Base-by-base conservation (phyloP, 2,888 invertebrate species). In the Ferrisia virgata region DNA sequence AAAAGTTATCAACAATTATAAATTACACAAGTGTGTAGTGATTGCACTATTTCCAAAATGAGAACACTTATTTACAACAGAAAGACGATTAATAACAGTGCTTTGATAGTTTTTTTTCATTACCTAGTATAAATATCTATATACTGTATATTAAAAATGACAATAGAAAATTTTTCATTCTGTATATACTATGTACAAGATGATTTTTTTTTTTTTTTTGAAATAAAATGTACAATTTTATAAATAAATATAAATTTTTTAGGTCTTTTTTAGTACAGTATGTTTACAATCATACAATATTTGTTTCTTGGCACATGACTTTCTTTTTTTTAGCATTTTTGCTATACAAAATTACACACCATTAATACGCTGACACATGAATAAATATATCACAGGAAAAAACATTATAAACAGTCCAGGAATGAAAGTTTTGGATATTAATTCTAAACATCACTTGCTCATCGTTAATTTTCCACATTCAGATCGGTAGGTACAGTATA, bases 301-400 rank as follows among this genome's bases (percentile, higher is more conserved):
- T 76, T 76, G 72, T 36, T 76, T 76, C 72, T 76, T 76, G 72
- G 72, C 72, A 76, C 72, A 76, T 76, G 36, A 53, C 53, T 47
- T 76, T 6, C 11, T 31, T 43, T 15, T 80, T 80, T 80, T 31
- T 47, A 78, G 8, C 36, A 39, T 80, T 53, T 80, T n/a, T 25
- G 47, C 80, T 31, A 76, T 36, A 76, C 13, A 36, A 33, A 36
- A 76, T 80, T 25, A 47, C 53, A 47, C 47, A 80, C 80, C 80
- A 53, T 33, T 53, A 53, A 33, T n/a, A 80, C 53, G 25, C 53
- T 47, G 47, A 53, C 43, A 53, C 43, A 31, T 43, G 31, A 79
- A 80, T 80, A 80, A 80, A 80, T 83, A 83, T 83, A 83, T 83
- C 83, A 83, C 83, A 83, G 83, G 83, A 83, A 76, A n/a, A 76